Base-by-base conservation (phyloP, 2,113 vertebrate genomes). In the Leuciscus idus region DNA sequence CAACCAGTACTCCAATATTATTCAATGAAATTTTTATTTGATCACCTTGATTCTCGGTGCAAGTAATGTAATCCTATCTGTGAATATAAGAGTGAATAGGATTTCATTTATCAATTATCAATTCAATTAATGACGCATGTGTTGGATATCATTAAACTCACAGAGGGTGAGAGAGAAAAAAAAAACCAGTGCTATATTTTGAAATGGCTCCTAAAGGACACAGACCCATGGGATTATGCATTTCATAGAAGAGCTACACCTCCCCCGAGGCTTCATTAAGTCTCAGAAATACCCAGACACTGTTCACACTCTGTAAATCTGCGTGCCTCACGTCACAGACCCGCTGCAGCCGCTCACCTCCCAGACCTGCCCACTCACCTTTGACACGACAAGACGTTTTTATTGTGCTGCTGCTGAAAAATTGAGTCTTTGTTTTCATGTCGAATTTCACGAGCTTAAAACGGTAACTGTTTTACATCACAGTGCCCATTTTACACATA, bases 241-340 rank as follows among this genome's bases (percentile, higher is more conserved):
- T 94, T 93, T 95, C 94, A 95, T 94, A 93, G 93, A 93, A 92
- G 62, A 93, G 93, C 94, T 94, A 87, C 94, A 94, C 95, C 93
- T 96, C 95, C 95, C 96, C 91, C 75, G 95, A 95, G 96, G 96
- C 95, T 96, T 97, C 96, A 97, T 97, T 97, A 97, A 96, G 95
- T 96, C 95, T 95, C 92, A 90, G 96, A 98, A 97, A 96, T 96
- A 95, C 95, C 96, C 95, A 95, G 95, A 96, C 96, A 95, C 95
- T 94, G 94, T 96, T 97, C 96, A 93, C 96, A 97, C 95, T 95
- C 95, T 94, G 95, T 97, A 98, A 98, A 98, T 98, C 95, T 96
- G 94, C 93, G 91, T 94, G 72, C 94, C 94, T 90, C 95, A 95
- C 95, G 95, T 97, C 95, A 95, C 95, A 95, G 95, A 94, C 93